Evolutionary conservation across 2,888 invertebrate genomes (phyloP), one percentile per base, ranked within the genome.

Genomic region (Encarsia formosa): DNA sequence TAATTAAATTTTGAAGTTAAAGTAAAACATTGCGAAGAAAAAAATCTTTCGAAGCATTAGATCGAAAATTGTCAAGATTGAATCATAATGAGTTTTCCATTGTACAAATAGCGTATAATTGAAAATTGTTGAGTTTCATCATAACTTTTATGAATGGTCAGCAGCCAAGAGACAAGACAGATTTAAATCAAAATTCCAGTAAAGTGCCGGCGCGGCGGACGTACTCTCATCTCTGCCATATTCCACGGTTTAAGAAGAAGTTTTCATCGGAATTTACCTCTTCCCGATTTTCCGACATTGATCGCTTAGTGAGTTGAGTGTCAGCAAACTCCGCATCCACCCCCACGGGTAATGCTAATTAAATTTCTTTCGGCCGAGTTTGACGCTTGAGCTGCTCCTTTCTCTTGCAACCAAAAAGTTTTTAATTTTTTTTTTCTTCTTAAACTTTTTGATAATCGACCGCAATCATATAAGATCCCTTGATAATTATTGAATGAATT

Each of bases 261-360:
- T 52, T 57, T 48, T 40, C 45, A 57, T 53, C 20, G 49, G 41
- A 54, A 57, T 48, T 38, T 18, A n/a, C 44, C n/a, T n/a, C n/a
- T n/a, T n/a, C n/a, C n/a, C n/a, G n/a, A n/a, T n/a, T 45, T 43
- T 40, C 41, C 48, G 51, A 49, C 49, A 54, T 48, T 57, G 49
- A 57, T 57, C 26, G 34, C 31, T 23, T n/a, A 35, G 18, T 5
- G 24, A 37, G 45, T 46, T 49, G 20, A 41, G 44, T 40, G 49
- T 40, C 41, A 19, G 35, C 23, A 40, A 49, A 49, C 45, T 37
- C 31, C 31, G 37, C 46, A 32, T 49, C 40, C 45, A 45, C n/a
- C n/a, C n/a, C n/a, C n/a, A n/a, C n/a, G n/a, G n/a, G 54, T 54
- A 41, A 49, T 42, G 49, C 54, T 54, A 54, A 54, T 54, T 54